Percentiles rank a stretch among this genome's conserved stretches.
These are phyloP conservation scores for Pyxicephalus adspersus DNA, from an alignment of 2,113 vertebrate species.

Conservation along the genomic window DNA sequence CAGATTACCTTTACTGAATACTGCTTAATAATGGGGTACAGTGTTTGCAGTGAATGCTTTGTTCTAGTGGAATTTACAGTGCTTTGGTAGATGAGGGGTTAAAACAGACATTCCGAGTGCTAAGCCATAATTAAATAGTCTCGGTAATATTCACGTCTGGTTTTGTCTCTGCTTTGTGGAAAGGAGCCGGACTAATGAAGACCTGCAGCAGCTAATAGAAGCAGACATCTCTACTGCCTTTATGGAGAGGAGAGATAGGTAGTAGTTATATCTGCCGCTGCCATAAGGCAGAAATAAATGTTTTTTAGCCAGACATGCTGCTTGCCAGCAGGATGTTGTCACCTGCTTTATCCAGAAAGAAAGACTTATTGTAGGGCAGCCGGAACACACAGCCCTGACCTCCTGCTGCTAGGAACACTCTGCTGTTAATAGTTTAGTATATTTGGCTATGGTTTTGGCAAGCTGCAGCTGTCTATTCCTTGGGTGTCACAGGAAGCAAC, in stretches of 20 bases:
- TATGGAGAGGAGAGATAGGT: not conserved
- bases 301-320: not conserved
- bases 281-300: not conserved
- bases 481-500: not conserved
- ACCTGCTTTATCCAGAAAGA: constrained; percentile 6
- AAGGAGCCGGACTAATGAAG: not conserved
- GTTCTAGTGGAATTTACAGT: not conserved
- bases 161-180: not conserved
- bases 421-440: constrained; percentile 1
- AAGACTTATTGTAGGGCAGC: not conserved
- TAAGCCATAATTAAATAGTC: constrained; percentile 9
- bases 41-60: too few relatives aligned
- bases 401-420: constrained; percentile 6
- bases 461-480: constrained; percentile 36
- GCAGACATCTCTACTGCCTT: not conserved
- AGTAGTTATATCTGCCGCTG: not conserved
- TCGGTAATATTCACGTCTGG: constrained; percentile 7
- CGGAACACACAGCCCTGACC: constrained; percentile 18
- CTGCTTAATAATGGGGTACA: too few relatives aligned
- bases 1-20: too few relatives aligned
- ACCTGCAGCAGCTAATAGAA: not conserved
- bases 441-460: constrained; percentile 4
- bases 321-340: constrained; percentile 1
- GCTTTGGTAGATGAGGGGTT: constrained; percentile 10
- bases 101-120: constrained; percentile 9